Percentiles rank a stretch among this genome's conserved stretches.
phyloP scores from a whole-genome alignment of 2,113 vertebrate genomes.

The Aspiorhynchus laticeps region DNA sequence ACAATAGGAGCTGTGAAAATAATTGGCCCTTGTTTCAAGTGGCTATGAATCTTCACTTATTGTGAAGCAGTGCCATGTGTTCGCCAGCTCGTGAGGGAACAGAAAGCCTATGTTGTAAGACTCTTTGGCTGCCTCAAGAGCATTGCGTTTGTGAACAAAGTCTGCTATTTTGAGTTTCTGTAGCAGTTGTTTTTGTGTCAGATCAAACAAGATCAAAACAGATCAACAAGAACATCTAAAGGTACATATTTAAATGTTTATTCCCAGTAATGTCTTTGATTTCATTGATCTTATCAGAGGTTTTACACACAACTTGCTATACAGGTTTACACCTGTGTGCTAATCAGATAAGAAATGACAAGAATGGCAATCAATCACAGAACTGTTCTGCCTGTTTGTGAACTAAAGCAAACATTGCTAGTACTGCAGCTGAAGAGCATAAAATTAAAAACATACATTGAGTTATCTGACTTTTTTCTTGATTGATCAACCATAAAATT shows the following conservation, averaged over 20 bases:
- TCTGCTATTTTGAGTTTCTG: neutral
- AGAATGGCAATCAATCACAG: neutral
- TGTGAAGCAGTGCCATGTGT: slow-evolving; percentile 28
- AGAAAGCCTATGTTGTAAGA: neutral
- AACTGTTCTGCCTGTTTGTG: neutral
- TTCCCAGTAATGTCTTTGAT: neutral
- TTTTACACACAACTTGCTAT: neutral
- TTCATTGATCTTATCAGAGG: neutral
- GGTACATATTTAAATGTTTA: neutral
- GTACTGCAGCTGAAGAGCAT: neutral
- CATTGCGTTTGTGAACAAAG: neutral
- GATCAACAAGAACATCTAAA: neutral
- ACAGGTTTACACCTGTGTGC: neutral
- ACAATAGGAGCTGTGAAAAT: slow-evolving; percentile 9
- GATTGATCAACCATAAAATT: no score
- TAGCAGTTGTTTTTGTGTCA: neutral
- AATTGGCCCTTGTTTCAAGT: neutral
- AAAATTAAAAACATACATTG: neutral
- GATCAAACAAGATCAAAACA: no score
- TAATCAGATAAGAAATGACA: neutral
- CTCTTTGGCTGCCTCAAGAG: neutral
- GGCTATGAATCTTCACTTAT: neutral
- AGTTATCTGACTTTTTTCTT: no score
- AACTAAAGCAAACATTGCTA: neutral
- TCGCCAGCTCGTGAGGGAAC: slow-evolving; percentile 10